These are phyloP conservation scores for Heliothis virescens DNA, from an alignment of 1,140 invertebrate species.

Conservation along the genomic window DNA sequence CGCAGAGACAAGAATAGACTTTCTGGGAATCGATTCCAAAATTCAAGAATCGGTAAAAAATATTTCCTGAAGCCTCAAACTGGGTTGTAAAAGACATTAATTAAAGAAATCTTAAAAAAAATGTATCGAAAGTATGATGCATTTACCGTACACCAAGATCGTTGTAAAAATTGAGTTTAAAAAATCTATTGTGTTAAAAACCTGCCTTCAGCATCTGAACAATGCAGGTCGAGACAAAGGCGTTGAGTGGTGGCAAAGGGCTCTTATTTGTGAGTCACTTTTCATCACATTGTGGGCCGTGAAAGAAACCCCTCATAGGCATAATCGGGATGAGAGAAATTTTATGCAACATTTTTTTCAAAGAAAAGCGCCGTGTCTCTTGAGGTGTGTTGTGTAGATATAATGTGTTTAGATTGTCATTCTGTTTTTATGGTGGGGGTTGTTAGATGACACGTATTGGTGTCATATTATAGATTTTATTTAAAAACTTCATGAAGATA, in stretches of 20 bases:
- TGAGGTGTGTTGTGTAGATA: not conserved
- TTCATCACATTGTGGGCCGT: conserved; percentile 20
- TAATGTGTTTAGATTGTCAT: not conserved
- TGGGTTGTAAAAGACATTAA: no score
- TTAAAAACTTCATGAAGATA: no score
- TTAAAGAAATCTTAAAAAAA: not conserved
- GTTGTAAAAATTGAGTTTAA: conserved; percentile 6
- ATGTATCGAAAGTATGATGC: not conserved
- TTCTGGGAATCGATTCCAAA: no score
- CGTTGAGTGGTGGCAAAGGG: conserved; percentile 15
- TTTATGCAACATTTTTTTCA: conserved; percentile 21
- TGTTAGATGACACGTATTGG: not conserved
- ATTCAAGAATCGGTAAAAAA: no score
- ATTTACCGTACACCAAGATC: not conserved
- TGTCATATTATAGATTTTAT: no score
- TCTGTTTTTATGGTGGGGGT: not conserved
- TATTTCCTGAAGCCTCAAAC: no score
- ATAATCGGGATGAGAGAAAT: conserved; percentile 14
- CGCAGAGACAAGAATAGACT: no score
- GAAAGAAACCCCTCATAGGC: conserved; percentile 16
- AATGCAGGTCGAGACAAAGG: conserved; percentile 27
- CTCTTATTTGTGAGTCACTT: conserved; percentile 25
- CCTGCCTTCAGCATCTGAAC: conserved; percentile 18
- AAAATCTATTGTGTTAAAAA: conserved; percentile 15
- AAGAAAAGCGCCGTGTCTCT: not conserved